A percentile compares a stretch with the other conserved stretches of the same genome.
Evolutionary conservation across 2,888 invertebrate genomes (phyloP).

Genomic region (Schizaphis graminum): DNA sequence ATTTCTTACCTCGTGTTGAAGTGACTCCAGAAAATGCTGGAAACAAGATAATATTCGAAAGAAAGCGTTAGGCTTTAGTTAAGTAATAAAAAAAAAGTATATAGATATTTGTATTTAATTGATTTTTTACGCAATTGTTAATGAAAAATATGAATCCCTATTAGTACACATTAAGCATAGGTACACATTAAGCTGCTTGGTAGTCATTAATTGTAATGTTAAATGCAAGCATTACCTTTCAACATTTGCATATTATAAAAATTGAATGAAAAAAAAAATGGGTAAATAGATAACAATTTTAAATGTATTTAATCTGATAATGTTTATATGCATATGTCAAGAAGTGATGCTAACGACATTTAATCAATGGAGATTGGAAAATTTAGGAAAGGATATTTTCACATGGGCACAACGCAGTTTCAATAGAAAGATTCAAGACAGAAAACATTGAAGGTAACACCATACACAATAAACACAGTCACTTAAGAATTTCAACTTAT

Average conservation of each 20-base stretch:
- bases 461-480: conserved; percentile 63
- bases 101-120: conserved; percentile 56
- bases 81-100: conserved; percentile 64
- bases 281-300: neutral
- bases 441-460: conserved; percentile 64
- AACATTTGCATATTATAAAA: conserved; percentile 33
- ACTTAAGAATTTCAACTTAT: conserved; percentile 38
- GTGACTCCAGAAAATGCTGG: conserved; percentile 99
- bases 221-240: conserved; percentile 55
- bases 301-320: neutral
- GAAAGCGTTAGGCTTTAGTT: conserved; percentile 65
- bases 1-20: conserved; percentile 96
- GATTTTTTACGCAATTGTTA: conserved; percentile 48
- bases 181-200: conserved; percentile 66
- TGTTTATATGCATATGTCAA: neutral
- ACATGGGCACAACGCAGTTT: conserved; percentile 67
- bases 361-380: conserved; percentile 58
- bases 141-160: conserved; percentile 39
- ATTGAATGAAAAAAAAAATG: neutral
- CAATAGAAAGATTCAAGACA: conserved; percentile 65
- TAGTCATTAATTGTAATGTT: conserved; percentile 42
- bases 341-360: conserved; percentile 51
- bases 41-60: conserved; percentile 70
- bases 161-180: conserved; percentile 63
- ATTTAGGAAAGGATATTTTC: conserved; percentile 63